Base-by-base conservation (phyloP, 1,140 invertebrate species). In the Drosophila sp. region DNA sequence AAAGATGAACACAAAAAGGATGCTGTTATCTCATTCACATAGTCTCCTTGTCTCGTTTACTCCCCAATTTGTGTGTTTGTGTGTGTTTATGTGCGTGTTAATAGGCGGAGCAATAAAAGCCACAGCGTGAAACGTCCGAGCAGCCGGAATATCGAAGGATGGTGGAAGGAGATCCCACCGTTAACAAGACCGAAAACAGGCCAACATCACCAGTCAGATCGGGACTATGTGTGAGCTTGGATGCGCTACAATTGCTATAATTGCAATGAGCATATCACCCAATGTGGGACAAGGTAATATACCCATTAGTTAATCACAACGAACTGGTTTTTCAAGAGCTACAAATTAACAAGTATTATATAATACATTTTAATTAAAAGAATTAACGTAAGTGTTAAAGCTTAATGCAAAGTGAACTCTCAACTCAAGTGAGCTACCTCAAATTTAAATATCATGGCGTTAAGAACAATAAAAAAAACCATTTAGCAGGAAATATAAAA, bases 81-180 rank as follows among this genome's bases (percentile, higher is more conserved):
- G 32, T 14, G 36, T 66, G 13, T 46, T 16, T 18, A 50, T 66
- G 34, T 78, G 63, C 70, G 78, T 78, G 78, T 76, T 86, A 87
- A 87, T 87, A 87, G 82, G 82, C 82, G 82, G 82, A 89, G 82
- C 83, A 89, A 87, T 80, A 82, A 87, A 87, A 67, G 67, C 71
- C 78, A 45, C 71, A 77, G 51, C 41, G 38, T 21, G 36, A 51
- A 72, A 38, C 38, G 54, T 43, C 14, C 57, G 41, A 34, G 16
- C 40, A 25, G 29, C 2, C 43, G 7, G 36, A 9, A n/a, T 7
- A 11, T 14, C 13, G n/a, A 48, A 54, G 11, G 16, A n/a, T 2
- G 27, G n/a, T 8, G 13, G 34, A n/a, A 16, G 36, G 29, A 50
- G 29, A 41, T n/a, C 11, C 29, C 18, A 32, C 36, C 27, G 36